Evolutionary conservation across 2,888 invertebrate genomes (phyloP).

Genomic region (Hydropsyche betteni): DNA sequence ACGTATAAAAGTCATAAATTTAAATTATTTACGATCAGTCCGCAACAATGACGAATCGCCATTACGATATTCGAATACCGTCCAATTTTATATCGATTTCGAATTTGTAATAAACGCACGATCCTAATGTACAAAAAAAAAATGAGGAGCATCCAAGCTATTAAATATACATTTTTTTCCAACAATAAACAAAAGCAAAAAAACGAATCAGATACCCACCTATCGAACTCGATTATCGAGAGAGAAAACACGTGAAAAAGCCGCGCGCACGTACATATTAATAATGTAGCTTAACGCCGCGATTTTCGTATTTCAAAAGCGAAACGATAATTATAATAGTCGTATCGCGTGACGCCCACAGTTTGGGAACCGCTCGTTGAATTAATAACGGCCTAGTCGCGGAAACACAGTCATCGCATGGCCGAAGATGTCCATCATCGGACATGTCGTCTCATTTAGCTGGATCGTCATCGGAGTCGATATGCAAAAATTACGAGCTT

Average conservation of each 20-base stretch:
- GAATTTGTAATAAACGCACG: conserved; percentile 2
- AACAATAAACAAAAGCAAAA: background rate
- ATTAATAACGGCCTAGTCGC: conserved; percentile 19
- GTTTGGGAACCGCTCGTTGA: conserved; percentile 20
- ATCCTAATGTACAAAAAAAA: background rate
- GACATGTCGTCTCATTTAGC: conserved; percentile 32
- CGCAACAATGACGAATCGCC: conserved; percentile 16
- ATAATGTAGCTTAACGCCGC: conserved; percentile 15
- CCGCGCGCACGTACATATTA: background rate
- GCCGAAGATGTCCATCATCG: conserved; percentile 21
- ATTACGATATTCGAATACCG: background rate
- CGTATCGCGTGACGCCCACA: conserved; percentile 28
- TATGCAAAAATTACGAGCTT: too few species aligned
- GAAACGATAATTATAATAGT: conserved; percentile 4
- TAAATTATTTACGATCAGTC: conserved; percentile 19
- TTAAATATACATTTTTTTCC: too few species aligned
- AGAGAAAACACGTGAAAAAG: background rate
- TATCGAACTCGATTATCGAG: conserved; percentile 5
- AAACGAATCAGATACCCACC: background rate
- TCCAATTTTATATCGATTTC: conserved; percentile 26
- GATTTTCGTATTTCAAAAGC: background rate
- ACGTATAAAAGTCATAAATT: background rate
- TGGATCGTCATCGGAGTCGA: background rate
- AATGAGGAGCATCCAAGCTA: background rate
- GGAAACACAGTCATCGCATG: conserved; percentile 34